These are phyloP conservation scores for Druceiella hillmani DNA, from an alignment of 2,888 invertebrate genomes.

Conservation along the genomic window DNA sequence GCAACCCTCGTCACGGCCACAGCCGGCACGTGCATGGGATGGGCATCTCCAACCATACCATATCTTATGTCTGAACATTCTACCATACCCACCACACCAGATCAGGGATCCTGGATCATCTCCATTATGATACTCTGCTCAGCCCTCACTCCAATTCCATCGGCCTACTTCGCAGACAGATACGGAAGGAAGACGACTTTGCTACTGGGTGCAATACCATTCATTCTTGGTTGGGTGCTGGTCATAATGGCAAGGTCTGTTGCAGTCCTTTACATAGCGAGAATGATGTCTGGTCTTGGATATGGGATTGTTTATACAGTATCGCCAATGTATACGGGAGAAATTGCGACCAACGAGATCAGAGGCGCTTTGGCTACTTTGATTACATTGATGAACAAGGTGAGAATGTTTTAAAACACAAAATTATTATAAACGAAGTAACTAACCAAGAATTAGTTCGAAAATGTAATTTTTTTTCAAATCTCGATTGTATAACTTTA, in stretches of 20 bases:
- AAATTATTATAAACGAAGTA: too few relatives aligned
- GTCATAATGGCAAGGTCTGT: conserved; percentile 54
- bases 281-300: conserved; percentile 59
- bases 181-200: conserved; percentile 65
- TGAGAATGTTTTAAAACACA: too few relatives aligned
- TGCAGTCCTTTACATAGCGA: conserved; percentile 51
- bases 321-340: conserved; percentile 59
- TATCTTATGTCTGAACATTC: conserved; percentile 42
- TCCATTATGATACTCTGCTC: conserved; percentile 61
- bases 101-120: conserved; percentile 57
- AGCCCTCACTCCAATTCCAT: conserved; percentile 55
- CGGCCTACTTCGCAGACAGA: conserved; percentile 57
- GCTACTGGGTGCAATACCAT: conserved; percentile 53
- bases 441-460: too few relatives aligned
- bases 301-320: conserved; percentile 57
- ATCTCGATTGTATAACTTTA: too few relatives aligned
- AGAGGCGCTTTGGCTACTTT: conserved; percentile 58
- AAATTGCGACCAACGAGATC: conserved; percentile 56
- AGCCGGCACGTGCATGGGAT: conserved; percentile 53
- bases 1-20: conserved; percentile 51
- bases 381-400: conserved; percentile 53
- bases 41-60: conserved; percentile 57
- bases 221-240: conserved; percentile 58
- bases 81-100: conserved; percentile 43
- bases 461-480: too few relatives aligned